A percentile compares a stretch with the other conserved stretches of the same genome.
Evolutionary conservation across 2,113 vertebrate genomes (phyloP).

Genomic region (Genyomyrus donnyi): DNA sequence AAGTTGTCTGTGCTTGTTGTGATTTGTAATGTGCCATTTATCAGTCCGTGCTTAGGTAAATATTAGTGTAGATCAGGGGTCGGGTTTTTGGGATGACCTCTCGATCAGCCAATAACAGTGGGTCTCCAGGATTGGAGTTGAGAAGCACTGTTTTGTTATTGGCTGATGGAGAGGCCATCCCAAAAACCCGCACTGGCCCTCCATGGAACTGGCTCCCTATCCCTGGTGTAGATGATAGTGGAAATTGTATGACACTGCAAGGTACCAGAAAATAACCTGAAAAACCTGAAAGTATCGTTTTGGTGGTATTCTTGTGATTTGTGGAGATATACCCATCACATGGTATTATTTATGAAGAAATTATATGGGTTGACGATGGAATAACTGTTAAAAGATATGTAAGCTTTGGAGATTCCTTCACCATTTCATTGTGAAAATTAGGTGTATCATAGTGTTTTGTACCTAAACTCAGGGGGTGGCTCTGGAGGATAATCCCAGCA

Average conservation of each 20-base stretch:
- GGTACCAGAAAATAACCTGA: too few relatives aligned
- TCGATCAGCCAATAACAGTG: too few relatives aligned
- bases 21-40: neutral
- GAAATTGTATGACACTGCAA: neutral
- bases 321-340: neutral
- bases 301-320: neutral
- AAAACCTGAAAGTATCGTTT: neutral
- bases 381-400: neutral
- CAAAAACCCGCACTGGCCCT: too few relatives aligned
- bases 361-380: neutral
- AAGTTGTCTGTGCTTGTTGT: neutral
- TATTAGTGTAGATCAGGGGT: neutral
- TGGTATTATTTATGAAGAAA: neutral
- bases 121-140: too few relatives aligned
- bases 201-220: too few relatives aligned
- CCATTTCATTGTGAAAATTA: neutral
- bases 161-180: too few relatives aligned
- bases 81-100: too few relatives aligned
- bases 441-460: neutral
- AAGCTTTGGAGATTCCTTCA: neutral
- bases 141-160: too few relatives aligned
- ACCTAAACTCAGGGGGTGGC: slow-evolving; percentile 50
- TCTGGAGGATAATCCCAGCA: slow-evolving; percentile 41
- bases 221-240: neutral
- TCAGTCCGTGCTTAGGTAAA: neutral